Conservation (phyloP, 2,113 vertebrate species). For the Gallinago media region DNA sequence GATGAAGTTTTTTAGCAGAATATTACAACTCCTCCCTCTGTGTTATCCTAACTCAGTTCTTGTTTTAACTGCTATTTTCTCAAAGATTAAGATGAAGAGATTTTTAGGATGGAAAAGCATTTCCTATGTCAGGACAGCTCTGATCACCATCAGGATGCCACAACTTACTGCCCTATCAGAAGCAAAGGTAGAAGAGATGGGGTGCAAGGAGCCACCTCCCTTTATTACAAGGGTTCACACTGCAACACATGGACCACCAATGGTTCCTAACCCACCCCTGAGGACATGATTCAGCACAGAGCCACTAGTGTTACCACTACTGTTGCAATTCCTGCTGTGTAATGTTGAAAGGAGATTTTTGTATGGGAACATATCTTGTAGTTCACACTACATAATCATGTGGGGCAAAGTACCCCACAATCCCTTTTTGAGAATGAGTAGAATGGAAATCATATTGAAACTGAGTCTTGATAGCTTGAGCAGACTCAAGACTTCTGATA, state of each 20-base stretch:
- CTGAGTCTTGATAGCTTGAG: not conserved
- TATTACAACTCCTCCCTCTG: not conserved
- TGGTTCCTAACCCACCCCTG: not conserved
- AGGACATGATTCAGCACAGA: not conserved
- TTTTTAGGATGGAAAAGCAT: not conserved
- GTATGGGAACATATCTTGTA: not conserved
- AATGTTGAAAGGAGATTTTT: not conserved
- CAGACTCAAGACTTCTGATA: not conserved
- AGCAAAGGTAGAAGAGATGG: not conserved
- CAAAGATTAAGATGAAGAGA: not conserved
- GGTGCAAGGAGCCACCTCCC: not conserved
- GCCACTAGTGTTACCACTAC: too few species aligned
- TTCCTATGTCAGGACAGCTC: not conserved
- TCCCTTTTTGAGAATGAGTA: not conserved
- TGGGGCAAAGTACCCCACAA: not conserved
- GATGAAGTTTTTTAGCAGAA: not conserved
- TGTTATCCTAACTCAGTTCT: not conserved
- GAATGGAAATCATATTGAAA: not conserved
- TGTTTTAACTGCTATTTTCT: not conserved
- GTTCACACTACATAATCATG: not conserved
- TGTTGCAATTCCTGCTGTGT: not conserved
- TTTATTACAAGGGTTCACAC: not conserved
- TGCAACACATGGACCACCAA: not conserved
- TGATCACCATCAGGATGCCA: not conserved
- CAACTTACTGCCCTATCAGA: not conserved